These are phyloP conservation scores for Psettodes erumei DNA, from an alignment of 2,113 vertebrate species.

Conservation along the genomic window DNA sequence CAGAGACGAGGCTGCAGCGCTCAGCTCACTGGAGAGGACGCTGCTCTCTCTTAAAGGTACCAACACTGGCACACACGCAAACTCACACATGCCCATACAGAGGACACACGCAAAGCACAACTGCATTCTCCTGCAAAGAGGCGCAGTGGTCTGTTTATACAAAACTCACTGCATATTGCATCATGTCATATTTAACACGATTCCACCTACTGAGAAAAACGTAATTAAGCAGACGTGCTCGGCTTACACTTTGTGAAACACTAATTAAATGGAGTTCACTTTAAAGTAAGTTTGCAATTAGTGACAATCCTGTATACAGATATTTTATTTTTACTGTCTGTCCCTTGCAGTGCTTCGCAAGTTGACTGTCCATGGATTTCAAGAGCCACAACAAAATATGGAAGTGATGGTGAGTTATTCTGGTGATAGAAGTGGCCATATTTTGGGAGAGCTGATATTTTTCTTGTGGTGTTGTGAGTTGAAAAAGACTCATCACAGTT, in stretches of 20 bases:
- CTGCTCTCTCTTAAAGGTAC: constrained; percentile 96
- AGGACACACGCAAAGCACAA: not conserved
- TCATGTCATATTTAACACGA: not conserved
- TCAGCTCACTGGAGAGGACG: constrained; percentile 92
- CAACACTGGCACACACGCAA: not conserved
- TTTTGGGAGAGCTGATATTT: constrained; percentile 38
- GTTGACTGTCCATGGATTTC: constrained; percentile 95
- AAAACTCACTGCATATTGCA: not conserved
- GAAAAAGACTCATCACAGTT: constrained; percentile 40
- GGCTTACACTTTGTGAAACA: constrained; percentile 13
- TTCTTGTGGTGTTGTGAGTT: constrained; percentile 37
- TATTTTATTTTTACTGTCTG: not conserved
- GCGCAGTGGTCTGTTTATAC: not conserved
- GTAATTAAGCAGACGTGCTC: not conserved
- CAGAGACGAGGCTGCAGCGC: constrained; percentile 85
- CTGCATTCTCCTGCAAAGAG: not conserved
- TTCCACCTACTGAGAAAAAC: not conserved
- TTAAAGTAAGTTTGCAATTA: not conserved
- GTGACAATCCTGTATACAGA: not conserved
- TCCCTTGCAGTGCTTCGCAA: constrained; percentile 89
- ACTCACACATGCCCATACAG: constrained; percentile 2
- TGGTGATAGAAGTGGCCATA: not conserved
- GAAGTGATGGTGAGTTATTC: constrained; percentile 92
- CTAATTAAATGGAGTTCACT: not conserved
- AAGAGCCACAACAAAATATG: constrained; percentile 91